These are phyloP conservation scores for Ciconia stormi DNA, from an alignment of 2,113 vertebrate species.

Conservation along the genomic window DNA sequence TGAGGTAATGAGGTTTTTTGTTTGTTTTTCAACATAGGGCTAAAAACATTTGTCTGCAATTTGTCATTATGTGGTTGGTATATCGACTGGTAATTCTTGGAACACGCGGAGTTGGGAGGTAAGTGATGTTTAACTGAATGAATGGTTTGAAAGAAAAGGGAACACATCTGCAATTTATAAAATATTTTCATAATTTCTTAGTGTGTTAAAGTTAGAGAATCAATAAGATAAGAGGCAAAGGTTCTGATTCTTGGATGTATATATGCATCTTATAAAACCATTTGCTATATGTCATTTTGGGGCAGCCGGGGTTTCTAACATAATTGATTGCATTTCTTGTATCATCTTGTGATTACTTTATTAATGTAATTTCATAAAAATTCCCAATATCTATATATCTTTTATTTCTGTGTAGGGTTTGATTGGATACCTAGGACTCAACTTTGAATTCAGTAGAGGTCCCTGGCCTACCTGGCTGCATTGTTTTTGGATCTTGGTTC, in stretches of 20 bases:
- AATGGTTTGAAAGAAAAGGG: background rate
- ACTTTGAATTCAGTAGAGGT: background rate
- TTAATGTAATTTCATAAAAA: background rate
- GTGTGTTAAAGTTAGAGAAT: background rate
- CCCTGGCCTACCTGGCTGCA: background rate
- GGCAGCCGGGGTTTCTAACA: background rate
- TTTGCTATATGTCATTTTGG: background rate
- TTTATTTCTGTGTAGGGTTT: background rate
- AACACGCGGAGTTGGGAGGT: rapidly evolving
- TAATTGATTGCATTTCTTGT: background rate
- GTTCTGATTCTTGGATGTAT: background rate
- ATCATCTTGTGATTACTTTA: background rate
- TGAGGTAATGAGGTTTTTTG: constrained; percentile 57
- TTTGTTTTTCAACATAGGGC: background rate
- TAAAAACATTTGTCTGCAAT: background rate
- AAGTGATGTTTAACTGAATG: background rate
- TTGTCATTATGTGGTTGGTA: background rate
- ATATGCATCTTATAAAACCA: background rate
- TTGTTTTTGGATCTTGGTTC: background rate
- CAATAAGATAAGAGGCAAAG: background rate
- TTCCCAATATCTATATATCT: background rate
- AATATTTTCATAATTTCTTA: background rate
- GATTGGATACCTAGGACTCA: background rate
- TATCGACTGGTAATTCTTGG: background rate
- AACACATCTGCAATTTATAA: background rate